Percentiles rank a stretch among this genome's conserved stretches.
Conservation (phyloP, 2,113 vertebrate species). For the Hirundichthys speculiger region DNA sequence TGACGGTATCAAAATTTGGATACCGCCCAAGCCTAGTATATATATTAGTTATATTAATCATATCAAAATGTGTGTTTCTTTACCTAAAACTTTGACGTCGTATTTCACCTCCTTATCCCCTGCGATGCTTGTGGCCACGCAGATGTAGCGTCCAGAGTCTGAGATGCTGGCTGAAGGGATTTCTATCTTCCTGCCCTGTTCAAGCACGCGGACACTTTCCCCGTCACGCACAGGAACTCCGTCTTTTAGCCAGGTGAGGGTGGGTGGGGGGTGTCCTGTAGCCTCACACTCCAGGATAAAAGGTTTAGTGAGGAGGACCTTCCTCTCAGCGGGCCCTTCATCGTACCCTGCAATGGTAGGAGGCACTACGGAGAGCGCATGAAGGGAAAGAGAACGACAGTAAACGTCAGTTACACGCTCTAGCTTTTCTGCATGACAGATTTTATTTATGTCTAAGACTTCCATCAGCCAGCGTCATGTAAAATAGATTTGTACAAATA, state of each 20-base stretch:
- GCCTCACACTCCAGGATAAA: slow-evolving; percentile 89
- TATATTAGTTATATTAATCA: too few relatives aligned
- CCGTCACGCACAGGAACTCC: slow-evolving; percentile 85
- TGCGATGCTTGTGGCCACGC: slow-evolving; percentile 92
- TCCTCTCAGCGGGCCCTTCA: slow-evolving; percentile 78
- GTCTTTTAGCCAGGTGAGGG: slow-evolving; percentile 94
- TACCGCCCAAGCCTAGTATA: too few relatives aligned
- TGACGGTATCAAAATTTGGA: too few relatives aligned
- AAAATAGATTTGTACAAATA: slow-evolving; percentile 5
- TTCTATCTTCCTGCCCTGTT: slow-evolving; percentile 87
- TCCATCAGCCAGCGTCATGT: slow-evolving; percentile 14
- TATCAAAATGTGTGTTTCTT: too few relatives aligned
- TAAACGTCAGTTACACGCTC: not conserved
- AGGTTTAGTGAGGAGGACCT: slow-evolving; percentile 84
- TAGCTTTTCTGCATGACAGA: slow-evolving; percentile 4
- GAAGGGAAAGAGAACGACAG: slow-evolving; percentile 4
- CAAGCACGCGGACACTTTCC: slow-evolving; percentile 80
- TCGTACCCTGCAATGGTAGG: slow-evolving; percentile 85
- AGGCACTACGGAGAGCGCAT: slow-evolving; percentile 81
- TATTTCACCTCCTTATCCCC: slow-evolving; percentile 93
- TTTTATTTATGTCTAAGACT: not conserved
- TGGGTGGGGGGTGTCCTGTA: slow-evolving; percentile 87
- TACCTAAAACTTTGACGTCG: slow-evolving; percentile 91
- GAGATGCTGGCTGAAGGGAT: slow-evolving; percentile 77
- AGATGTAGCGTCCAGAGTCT: slow-evolving; percentile 87